Evolutionary conservation across 2,888 invertebrate species (phyloP), one percentile per base, ranked within the genome.

Genomic region (Malthinus seriepunctatus): DNA sequence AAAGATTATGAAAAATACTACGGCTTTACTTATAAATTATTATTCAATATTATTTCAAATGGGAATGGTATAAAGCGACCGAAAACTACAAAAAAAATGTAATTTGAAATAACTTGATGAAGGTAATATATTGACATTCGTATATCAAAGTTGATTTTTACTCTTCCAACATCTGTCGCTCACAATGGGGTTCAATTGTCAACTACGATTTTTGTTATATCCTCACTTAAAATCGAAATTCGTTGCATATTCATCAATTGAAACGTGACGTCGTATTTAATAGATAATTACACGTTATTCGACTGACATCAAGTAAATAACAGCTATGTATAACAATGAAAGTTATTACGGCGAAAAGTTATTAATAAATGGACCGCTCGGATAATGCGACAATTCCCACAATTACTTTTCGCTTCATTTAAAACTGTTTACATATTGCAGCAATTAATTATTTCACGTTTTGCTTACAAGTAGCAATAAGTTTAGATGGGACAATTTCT

Each of bases 141-240:
- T 54, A 54, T 54, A 54, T 54, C 54, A 54, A 51, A 35, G 42
- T 48, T 46, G 32, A 38, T 38, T 48, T 54, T 54, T 48, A 54
- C 47, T 48, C 39, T 38, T 46, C 47, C 48, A 48, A 48, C 54
- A 48, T 38, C 54, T 48, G 54, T 48, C 54, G 42, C 47, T 47
- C 34, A 39, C 48, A n/a, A 42, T 37, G 52, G 45, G 37, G 52
- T 44, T 45, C 45, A 44, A 52, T 52, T 52, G 45, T 52, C 34
- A 35, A 42, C 5, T 35, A n/a, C 52, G 46, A 52, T 34, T 52
- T 52, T 46, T 52, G 52, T 32, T 37, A 11, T 45, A 10, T 33
- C 23, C 23, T 31, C n/a, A 31, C 45, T 37, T 11, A 33, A 44
- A 52, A 52, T 52, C 11, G 45, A 46, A 52, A 46, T 35, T 23